These are phyloP conservation scores for Listrodromus nycthemerus DNA, from an alignment of 2,888 invertebrate species.

Conservation along the genomic window DNA sequence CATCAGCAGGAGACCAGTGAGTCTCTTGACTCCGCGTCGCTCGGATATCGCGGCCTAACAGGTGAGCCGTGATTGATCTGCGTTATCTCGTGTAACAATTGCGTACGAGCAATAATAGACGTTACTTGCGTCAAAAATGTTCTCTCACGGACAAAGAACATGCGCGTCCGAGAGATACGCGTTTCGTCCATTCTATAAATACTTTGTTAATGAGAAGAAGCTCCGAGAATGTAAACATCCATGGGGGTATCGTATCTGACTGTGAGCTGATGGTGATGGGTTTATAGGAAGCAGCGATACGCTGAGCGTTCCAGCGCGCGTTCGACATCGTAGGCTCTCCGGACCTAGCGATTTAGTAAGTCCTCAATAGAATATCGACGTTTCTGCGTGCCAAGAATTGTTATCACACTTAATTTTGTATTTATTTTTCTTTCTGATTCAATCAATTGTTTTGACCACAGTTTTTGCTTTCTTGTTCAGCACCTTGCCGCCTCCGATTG, in stretches of 20 bases:
- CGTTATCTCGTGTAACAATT: background rate
- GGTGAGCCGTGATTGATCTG: conserved; percentile 83
- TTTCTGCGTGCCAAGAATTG: conserved; percentile 42
- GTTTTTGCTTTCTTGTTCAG: conserved; percentile 23
- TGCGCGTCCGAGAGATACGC: background rate
- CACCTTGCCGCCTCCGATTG: background rate
- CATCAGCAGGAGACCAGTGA: conserved; percentile 90
- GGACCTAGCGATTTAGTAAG: conserved; percentile 83
- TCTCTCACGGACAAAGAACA: conserved; percentile 18
- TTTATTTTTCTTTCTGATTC: conserved; percentile 2
- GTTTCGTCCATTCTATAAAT: conserved; percentile 42
- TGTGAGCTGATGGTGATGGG: conserved; percentile 69
- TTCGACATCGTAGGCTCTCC: conserved; percentile 81
- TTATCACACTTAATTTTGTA: background rate
- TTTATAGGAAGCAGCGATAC: conserved; percentile 83
- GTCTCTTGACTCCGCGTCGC: conserved; percentile 90
- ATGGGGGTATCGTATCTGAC: conserved; percentile 22
- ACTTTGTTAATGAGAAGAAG: conserved; percentile 25
- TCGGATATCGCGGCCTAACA: conserved; percentile 92
- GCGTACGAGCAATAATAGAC: conserved; percentile 1
- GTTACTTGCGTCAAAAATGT: background rate
- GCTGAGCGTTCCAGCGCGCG: conserved; percentile 78
- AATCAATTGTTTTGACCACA: conserved; percentile 19
- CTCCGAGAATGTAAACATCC: conserved; percentile 25
- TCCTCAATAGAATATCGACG: conserved; percentile 71